Evolutionary conservation across 2,113 vertebrate genomes (phyloP).

Genomic region (Indicator maculatus): DNA sequence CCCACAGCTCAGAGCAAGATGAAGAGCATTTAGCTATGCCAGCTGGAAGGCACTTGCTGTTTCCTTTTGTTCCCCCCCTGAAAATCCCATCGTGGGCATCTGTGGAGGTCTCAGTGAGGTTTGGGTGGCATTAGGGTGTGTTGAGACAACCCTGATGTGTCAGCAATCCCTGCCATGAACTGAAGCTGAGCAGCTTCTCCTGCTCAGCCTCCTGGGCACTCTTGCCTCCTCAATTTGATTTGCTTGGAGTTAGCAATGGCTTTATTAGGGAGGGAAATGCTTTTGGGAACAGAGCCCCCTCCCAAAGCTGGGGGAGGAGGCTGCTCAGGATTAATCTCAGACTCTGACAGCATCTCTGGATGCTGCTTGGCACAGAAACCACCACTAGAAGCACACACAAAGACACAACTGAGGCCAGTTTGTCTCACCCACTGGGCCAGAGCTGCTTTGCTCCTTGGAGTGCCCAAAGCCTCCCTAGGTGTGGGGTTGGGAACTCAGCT

Average conservation of each 20-base stretch:
- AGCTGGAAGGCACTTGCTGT: slow-evolving; percentile 61
- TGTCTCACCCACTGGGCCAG: accelerated
- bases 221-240: not conserved
- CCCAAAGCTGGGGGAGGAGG: not conserved
- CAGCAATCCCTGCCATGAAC: not conserved
- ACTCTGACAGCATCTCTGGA: not conserved
- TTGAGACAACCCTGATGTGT: not conserved
- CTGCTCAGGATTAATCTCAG: not conserved
- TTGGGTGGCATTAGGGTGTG: not conserved
- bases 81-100: slow-evolving; percentile 39
- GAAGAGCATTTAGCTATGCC: slow-evolving; percentile 35
- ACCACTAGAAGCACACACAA: accelerated
- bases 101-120: slow-evolving; percentile 29
- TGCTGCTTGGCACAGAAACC: not conserved
- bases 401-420: not conserved
- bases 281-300: not conserved
- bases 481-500: not conserved
- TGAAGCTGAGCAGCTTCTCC: not conserved
- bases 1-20: slow-evolving; percentile 34
- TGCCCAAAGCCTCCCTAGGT: not conserved
- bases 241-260: not conserved
- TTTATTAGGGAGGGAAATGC: not conserved
- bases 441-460: not conserved
- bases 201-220: not conserved
- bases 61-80: slow-evolving; percentile 34